A percentile compares a stretch with the other conserved stretches of the same genome.
Evolutionary conservation across 2,113 vertebrate species (phyloP).

Genomic region (Stegostoma tigrinum): DNA sequence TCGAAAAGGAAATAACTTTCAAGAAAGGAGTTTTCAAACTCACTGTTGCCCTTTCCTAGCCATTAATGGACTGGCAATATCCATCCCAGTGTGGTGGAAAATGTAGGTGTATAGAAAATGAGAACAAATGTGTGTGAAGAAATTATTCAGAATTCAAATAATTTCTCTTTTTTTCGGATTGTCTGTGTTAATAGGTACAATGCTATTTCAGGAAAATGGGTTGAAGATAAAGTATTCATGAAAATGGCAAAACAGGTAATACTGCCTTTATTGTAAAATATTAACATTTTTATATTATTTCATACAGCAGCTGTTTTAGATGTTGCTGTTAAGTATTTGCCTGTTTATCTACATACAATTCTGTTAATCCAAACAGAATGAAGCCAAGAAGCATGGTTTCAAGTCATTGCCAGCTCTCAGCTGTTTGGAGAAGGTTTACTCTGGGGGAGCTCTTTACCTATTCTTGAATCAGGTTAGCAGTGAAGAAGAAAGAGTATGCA

Average conservation of each 20-base stretch:
- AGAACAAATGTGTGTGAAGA: background rate
- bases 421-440: background rate
- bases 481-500: background rate
- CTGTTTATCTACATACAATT: background rate
- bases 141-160: background rate
- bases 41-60: background rate
- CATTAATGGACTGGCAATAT: background rate
- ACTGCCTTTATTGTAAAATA: background rate
- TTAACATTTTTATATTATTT: background rate
- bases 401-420: background rate
- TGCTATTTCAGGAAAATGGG: constrained; percentile 80
- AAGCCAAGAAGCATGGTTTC: background rate
- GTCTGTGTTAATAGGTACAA: constrained; percentile 70
- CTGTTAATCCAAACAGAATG: background rate
- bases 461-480: background rate
- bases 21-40: background rate
- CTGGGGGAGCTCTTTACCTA: background rate
- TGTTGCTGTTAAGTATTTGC: background rate
- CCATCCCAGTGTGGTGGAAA: too few relatives aligned
- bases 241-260: constrained; percentile 88
- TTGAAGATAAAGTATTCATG: constrained; percentile 79
- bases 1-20: background rate
- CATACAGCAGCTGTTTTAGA: background rate
- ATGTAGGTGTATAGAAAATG: background rate
- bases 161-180: background rate